A percentile compares a stretch with the other conserved stretches of the same genome.
These are phyloP conservation scores for Orthosia gracilis DNA, from an alignment of 2,888 invertebrate genomes.

Conservation along the genomic window DNA sequence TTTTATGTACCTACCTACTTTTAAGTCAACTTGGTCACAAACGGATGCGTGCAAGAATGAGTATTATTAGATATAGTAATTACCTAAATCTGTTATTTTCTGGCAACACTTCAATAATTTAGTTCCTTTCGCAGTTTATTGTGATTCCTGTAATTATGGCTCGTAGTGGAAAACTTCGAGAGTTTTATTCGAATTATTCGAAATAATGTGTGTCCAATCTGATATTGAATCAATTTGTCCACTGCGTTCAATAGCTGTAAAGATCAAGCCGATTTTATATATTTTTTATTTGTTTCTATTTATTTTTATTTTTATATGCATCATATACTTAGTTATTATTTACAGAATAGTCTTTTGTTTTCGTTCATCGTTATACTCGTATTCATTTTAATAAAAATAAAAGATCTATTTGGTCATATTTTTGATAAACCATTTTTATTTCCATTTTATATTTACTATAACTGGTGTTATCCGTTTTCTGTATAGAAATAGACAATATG, in stretches of 20 bases:
- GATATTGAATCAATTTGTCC: conserved; percentile 29
- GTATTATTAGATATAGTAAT: conserved; percentile 66
- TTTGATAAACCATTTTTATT: conserved; percentile 49
- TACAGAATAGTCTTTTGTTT: conserved; percentile 19
- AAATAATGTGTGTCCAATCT: conserved; percentile 9
- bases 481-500: background rate
- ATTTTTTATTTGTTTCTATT: conserved; percentile 46
- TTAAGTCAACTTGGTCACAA: conserved; percentile 66
- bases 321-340: conserved; percentile 20
- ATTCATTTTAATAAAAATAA: conserved; percentile 19
- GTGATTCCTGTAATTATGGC: conserved; percentile 36
- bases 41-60: conserved; percentile 52
- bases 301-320: conserved; percentile 37
- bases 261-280: conserved; percentile 27
- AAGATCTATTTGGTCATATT: conserved; percentile 33
- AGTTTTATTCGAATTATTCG: conserved; percentile 28
- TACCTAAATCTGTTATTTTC: conserved; percentile 19
- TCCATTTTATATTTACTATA: conserved; percentile 1
- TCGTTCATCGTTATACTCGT: conserved; percentile 31
- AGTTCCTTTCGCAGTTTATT: conserved; percentile 44
- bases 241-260: conserved; percentile 16
- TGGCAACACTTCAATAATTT: conserved; percentile 40
- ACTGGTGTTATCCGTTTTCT: conserved; percentile 11
- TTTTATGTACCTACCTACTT: conserved; percentile 11
- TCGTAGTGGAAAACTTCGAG: conserved; percentile 4